Evolutionary conservation across 2,888 invertebrate genomes (phyloP).

Genomic region (Dicycla oo): DNA sequence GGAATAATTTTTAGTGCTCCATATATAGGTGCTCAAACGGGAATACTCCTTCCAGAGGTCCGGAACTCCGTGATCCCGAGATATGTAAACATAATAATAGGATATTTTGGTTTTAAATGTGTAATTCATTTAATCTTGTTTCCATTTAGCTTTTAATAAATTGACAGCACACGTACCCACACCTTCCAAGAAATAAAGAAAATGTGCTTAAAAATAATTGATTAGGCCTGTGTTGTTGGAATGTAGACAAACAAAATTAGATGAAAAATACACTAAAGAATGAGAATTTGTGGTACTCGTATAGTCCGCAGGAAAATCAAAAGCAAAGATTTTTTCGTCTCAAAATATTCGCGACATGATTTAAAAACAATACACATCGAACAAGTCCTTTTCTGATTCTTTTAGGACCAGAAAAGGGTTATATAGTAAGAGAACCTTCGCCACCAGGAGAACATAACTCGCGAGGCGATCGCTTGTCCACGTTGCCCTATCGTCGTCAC

Average conservation of each 20-base stretch:
- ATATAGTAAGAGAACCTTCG: conserved; percentile 83
- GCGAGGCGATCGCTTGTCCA: conserved; percentile 72
- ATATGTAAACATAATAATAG: neutral
- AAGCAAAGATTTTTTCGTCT: conserved; percentile 27
- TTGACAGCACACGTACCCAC: neutral
- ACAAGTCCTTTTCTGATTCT: conserved; percentile 75
- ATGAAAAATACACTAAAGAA: neutral
- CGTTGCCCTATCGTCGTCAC: conserved; percentile 74
- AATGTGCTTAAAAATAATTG: neutral
- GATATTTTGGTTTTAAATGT: neutral
- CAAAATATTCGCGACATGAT: conserved; percentile 55
- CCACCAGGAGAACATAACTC: conserved; percentile 80
- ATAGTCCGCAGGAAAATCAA: neutral
- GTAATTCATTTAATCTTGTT: neutral
- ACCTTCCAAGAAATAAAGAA: neutral
- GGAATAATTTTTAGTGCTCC: too few relatives aligned
- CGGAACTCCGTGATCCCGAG: too few relatives aligned
- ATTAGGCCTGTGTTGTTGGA: neutral
- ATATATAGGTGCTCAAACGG: too few relatives aligned
- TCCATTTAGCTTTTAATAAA: neutral
- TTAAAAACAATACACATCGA: conserved; percentile 72
- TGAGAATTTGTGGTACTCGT: neutral
- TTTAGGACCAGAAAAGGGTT: conserved; percentile 87
- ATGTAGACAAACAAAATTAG: neutral
- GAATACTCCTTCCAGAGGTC: too few relatives aligned